Evolutionary conservation across 2,797 vertebrate species (phyloP), one percentile per base, ranked within the genome.

Genomic region (Sebastes nivosus): DNA sequence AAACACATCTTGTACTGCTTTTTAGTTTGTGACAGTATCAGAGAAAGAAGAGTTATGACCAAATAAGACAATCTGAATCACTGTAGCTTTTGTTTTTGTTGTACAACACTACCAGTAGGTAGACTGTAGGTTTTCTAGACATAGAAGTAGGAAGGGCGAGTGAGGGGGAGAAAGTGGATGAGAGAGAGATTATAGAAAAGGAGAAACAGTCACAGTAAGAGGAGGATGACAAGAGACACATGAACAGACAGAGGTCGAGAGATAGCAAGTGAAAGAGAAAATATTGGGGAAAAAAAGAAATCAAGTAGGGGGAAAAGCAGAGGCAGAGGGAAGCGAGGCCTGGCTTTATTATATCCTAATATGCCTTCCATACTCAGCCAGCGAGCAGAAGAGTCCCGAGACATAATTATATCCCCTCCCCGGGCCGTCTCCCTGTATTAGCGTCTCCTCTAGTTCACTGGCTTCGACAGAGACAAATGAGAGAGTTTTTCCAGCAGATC

Each of bases 401-500:
- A 96, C 95, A 96, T 96, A 96, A 96, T 96, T 96, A 96, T 95
- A 95, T 96, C 95, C 94, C 94, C 94, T 96, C 94, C 93, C 94
- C 79, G 92, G 93, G 95, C 96, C 94, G 95, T 96, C 96, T 93
- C 93, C 93, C 94, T 94, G 94, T 92, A 95, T 96, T 96, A 96
- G 94, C 92, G 90, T 96, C 95, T 96, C 94, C 94, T 96, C 93
- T 94, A 94, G 95, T 95, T 96, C 96, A 96, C 95, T 93, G 94
- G 93, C 94, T 93, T 84, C 92, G 96, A 96, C 96, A 96, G 95
- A 96, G 96, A 96, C 95, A 96, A 96, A 96, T 96, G 96, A 96
- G 96, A 95, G 95, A 94, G 94, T 95, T 96, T 96, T 96, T 95
- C 95, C 94, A 95, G 94, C 93, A 89, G 94, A 96, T 95, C 95